A percentile compares a stretch with the other conserved stretches of the same genome.
These are phyloP conservation scores for Decapterus maruadsi DNA, from an alignment of 2,797 vertebrate species.

Conservation along the genomic window DNA sequence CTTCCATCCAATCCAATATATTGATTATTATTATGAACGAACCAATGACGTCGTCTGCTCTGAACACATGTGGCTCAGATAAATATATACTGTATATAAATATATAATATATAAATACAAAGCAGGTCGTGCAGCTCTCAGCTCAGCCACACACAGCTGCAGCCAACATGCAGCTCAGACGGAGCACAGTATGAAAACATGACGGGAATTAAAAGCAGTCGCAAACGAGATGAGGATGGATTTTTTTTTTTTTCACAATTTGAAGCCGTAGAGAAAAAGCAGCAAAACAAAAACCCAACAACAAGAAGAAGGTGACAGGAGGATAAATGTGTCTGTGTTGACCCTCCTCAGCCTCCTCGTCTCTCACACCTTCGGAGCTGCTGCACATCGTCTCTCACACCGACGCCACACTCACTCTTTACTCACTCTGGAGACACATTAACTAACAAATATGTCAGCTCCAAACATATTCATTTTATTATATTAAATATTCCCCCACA, in stretches of 20 bases:
- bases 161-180: background rate
- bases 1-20: background rate
- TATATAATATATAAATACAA: background rate
- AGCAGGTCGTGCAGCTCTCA: background rate
- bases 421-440: too few relatives aligned
- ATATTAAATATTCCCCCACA: background rate
- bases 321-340: background rate
- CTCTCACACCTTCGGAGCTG: constrained; percentile 6
- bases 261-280: background rate
- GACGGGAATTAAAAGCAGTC: background rate
- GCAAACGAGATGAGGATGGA: background rate
- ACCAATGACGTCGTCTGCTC: background rate
- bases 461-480: background rate
- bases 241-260: too few relatives aligned
- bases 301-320: background rate
- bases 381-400: constrained; percentile 46
- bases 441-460: background rate
- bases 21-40: background rate
- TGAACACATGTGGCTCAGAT: background rate
- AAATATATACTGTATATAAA: too few relatives aligned
- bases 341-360: background rate
- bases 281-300: background rate
- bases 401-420: background rate
- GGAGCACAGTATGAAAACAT: background rate
- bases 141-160: background rate